phyloP scores from a whole-genome alignment of 2,797 vertebrate species.

The Acestrorhynchus altus region DNA sequence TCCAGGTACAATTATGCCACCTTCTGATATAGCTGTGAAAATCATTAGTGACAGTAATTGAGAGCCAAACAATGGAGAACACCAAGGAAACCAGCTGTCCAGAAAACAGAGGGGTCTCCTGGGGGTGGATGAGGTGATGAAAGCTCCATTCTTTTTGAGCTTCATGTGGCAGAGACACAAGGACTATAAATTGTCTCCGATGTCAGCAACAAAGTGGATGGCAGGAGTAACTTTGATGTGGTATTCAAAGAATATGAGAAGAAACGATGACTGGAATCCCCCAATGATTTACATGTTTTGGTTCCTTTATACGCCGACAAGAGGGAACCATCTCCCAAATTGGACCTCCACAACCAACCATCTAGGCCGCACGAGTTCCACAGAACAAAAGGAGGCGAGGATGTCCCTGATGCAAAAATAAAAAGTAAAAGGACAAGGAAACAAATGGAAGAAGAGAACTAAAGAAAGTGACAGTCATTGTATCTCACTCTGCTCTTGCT shows the following conservation, averaged over 20 bases:
- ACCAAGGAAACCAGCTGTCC: not conserved
- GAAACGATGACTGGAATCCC: too few relatives aligned
- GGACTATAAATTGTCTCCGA: conserved; percentile 52
- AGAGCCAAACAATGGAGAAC: not conserved
- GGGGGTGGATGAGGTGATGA: conserved; percentile 32
- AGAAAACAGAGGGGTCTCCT: not conserved
- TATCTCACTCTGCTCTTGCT: conserved; percentile 55
- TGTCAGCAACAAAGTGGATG: conserved; percentile 22
- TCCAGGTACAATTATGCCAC: too few relatives aligned
- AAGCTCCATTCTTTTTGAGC: conserved; percentile 48
- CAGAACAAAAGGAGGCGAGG: conserved; percentile 3
- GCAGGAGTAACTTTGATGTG: not conserved
- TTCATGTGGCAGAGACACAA: conserved; percentile 15
- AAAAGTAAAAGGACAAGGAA: not conserved
- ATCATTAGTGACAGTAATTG: not conserved
- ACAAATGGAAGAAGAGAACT: conserved; percentile 23
- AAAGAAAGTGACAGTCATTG: conserved; percentile 64
- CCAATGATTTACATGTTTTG: too few relatives aligned
- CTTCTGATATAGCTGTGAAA: not conserved
- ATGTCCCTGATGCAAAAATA: not conserved
- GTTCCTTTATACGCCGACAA: too few relatives aligned
- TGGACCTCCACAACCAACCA: not conserved
- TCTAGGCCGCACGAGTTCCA: not conserved
- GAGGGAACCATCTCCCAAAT: not conserved
- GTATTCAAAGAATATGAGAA: too few relatives aligned